A percentile compares a stretch with the other conserved stretches of the same genome.
These are phyloP conservation scores for Drosophila willistoni DNA, from an alignment of 1,140 invertebrate genomes.

Conservation along the genomic window DNA sequence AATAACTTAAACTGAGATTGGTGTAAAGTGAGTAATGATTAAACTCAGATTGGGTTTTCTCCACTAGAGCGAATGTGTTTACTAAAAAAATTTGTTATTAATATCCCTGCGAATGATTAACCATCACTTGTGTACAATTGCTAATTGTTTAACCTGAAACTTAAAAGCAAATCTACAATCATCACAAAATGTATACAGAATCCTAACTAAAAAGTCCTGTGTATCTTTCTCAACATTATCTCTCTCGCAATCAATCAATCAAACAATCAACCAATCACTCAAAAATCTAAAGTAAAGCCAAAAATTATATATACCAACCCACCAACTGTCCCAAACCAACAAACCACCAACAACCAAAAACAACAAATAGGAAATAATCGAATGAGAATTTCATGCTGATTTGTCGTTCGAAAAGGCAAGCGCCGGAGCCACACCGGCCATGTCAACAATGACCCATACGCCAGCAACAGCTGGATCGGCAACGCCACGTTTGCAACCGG, in stretches of 20 bases:
- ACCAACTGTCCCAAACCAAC: conserved; percentile 46
- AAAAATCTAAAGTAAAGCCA: conserved; percentile 37
- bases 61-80: not conserved
- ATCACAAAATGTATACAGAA: not conserved
- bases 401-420: conserved; percentile 82
- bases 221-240: conserved; percentile 49
- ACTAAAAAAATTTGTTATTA: not conserved
- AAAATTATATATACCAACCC: conserved; percentile 53
- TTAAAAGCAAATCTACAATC: not conserved
- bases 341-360: conserved; percentile 24
- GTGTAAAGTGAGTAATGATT: not conserved
- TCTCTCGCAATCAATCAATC: conserved; percentile 42
- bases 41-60: not conserved
- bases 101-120: not conserved
- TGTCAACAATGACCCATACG: conserved; percentile 51
- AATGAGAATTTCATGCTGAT: conserved; percentile 82
- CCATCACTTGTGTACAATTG: not conserved
- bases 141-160: not conserved
- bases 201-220: conserved; percentile 40
- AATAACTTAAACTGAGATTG: no score
- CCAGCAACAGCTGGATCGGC: conserved; percentile 49
- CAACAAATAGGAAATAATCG: conserved; percentile 78
- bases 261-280: conserved; percentile 22
- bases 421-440: conserved; percentile 52
- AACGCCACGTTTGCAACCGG: conserved; percentile 32